Evolutionary conservation across 2,888 invertebrate genomes (phyloP).

Genomic region (Chrysopilus asiliformis): DNA sequence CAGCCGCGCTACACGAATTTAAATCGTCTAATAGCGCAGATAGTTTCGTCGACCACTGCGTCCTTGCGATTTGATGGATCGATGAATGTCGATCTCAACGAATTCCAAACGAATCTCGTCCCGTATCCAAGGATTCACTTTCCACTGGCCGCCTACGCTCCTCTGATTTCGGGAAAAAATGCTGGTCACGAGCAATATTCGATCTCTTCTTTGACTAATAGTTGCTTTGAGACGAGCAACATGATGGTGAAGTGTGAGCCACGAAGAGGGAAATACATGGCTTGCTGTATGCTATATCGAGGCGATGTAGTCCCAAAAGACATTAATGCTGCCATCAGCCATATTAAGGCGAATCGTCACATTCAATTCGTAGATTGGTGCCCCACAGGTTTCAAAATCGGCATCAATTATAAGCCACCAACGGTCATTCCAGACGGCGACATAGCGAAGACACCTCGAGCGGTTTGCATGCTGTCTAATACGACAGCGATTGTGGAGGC

Average conservation of each 20-base stretch:
- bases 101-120: conserved; percentile 60
- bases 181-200: conserved; percentile 17
- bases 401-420: conserved; percentile 75
- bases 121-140: conserved; percentile 20
- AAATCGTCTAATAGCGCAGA: conserved; percentile 72
- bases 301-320: conserved; percentile 64
- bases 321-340: conserved; percentile 61
- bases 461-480: conserved; percentile 82
- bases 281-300: conserved; percentile 61
- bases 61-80: conserved; percentile 79
- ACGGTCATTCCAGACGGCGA: conserved; percentile 63
- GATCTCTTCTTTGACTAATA: conserved; percentile 66
- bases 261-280: conserved; percentile 44
- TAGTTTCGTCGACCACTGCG: conserved; percentile 78
- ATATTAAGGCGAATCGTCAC: conserved; percentile 46
- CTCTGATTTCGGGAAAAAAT: conserved; percentile 13
- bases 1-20: conserved; percentile 73
- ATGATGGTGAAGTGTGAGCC: conserved; percentile 89
- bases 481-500: conserved; percentile 76
- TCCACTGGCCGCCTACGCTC: conserved; percentile 26
- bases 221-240: conserved; percentile 78
- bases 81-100: conserved; percentile 77
- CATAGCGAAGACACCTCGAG: conserved; percentile 68
- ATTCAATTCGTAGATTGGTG: conserved; percentile 65
- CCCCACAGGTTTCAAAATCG: conserved; percentile 83